Percentiles rank a stretch among this genome's conserved stretches.
Evolutionary conservation across 2,113 vertebrate species (phyloP).

Genomic region (Halcyon senegalensis): DNA sequence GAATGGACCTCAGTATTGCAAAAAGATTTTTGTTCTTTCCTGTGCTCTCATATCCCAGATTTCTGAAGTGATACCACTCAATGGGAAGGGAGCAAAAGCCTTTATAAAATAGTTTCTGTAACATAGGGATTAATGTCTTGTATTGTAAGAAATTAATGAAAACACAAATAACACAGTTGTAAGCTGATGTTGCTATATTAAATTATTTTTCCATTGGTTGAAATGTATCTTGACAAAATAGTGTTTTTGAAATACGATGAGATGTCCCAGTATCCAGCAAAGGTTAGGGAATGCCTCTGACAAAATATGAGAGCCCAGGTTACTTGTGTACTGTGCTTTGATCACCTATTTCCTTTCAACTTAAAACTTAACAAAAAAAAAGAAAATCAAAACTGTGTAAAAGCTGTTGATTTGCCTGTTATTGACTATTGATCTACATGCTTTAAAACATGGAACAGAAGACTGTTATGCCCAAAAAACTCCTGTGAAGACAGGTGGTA

Average conservation of each 20-base stretch:
- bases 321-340: not conserved
- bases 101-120: not conserved
- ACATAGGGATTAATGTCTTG: not conserved
- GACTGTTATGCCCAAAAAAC: not conserved
- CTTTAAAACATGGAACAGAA: not conserved
- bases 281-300: not conserved
- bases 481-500: not conserved
- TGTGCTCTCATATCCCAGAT: not conserved
- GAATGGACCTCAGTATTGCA: not conserved
- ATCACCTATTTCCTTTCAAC: not conserved
- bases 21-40: not conserved
- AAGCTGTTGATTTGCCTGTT: not conserved
- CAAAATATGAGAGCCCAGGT: not conserved
- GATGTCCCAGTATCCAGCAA: not conserved
- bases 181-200: not conserved
- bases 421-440: not conserved
- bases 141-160: not conserved
- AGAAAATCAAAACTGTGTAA: not conserved
- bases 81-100: not conserved
- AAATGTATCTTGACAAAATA: not conserved
- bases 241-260: not conserved
- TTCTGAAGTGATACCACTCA: not conserved
- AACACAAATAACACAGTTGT: not conserved
- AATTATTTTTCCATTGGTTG: not conserved
- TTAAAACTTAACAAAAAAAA: not conserved